Conservation (phyloP, 37 sponge, comb jelly and placozoan species). For the Theonella swinhoei region DNA sequence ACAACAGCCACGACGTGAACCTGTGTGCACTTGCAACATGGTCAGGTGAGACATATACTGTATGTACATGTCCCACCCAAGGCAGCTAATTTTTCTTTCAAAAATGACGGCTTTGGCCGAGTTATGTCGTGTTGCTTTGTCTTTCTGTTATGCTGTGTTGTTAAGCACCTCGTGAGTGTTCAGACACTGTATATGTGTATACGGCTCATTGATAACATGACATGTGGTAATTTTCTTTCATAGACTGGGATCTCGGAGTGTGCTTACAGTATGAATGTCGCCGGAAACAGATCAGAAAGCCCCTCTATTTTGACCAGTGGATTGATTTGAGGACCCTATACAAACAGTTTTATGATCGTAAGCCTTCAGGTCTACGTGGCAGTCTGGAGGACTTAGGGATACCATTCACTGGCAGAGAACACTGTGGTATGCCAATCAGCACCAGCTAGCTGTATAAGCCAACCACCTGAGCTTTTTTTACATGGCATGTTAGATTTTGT, state of each 20-base stretch:
- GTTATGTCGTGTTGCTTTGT: too few species aligned
- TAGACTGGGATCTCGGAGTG: slow-evolving; percentile 90
- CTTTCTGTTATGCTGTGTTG: too few species aligned
- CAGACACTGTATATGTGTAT: too few species aligned
- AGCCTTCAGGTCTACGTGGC: slow-evolving; percentile 75
- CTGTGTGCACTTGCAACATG: slow-evolving; percentile 71
- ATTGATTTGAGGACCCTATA: slow-evolving; percentile 73
- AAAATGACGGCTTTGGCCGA: too few species aligned
- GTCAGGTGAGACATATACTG: slow-evolving; percentile 57
- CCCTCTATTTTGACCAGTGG: slow-evolving; percentile 76
- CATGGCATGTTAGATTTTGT: background rate
- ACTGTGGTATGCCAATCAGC: slow-evolving; percentile 65
- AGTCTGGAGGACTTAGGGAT: slow-evolving; percentile 77
- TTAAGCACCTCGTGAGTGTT: too few species aligned
- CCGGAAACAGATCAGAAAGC: slow-evolving; percentile 72
- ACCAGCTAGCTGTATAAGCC: background rate
- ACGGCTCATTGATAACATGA: too few species aligned
- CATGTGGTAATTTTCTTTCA: background rate
- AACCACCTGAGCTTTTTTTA: too few species aligned
- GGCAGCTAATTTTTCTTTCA: too few species aligned
- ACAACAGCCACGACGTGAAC: background rate
- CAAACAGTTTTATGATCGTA: slow-evolving; percentile 65
- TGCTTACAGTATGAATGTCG: slow-evolving; percentile 79
- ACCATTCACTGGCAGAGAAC: slow-evolving; percentile 74
- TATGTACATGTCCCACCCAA: too few species aligned